Evolutionary conservation across 2,797 vertebrate species (phyloP).

Genomic region (Gadopsis bispinosus): DNA sequence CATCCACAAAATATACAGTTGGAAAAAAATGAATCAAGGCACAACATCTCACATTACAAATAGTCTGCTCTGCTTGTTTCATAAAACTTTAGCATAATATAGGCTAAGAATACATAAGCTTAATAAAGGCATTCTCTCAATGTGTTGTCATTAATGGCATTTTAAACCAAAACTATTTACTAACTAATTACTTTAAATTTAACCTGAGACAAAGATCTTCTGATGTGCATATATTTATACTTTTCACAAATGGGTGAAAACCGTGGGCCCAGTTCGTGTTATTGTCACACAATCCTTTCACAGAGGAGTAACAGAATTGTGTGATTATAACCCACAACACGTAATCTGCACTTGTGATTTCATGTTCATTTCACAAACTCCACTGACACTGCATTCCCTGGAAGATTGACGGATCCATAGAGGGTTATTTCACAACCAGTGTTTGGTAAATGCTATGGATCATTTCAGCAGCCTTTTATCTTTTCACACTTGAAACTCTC

Average conservation of each 20-base stretch:
- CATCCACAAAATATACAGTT: neutral
- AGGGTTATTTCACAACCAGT: slow-evolving; percentile 41
- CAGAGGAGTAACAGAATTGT: neutral
- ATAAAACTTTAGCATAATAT: neutral
- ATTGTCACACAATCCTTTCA: slow-evolving; percentile 25
- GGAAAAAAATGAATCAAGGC: neutral
- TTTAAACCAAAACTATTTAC: neutral
- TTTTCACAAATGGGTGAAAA: neutral
- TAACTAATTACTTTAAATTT: neutral
- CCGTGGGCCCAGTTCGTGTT: neutral
- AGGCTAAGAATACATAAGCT: neutral
- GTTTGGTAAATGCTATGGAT: slow-evolving; percentile 49
- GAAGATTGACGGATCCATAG: slow-evolving; percentile 21
- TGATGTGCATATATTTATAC: neutral
- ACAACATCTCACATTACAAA: neutral
- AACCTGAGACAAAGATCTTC: neutral
- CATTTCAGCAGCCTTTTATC: slow-evolving; percentile 67
- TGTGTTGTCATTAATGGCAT: neutral
- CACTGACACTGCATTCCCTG: slow-evolving; percentile 25
- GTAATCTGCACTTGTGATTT: slow-evolving; percentile 30
- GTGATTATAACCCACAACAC: slow-evolving; percentile 24
- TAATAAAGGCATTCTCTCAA: too few relatives aligned
- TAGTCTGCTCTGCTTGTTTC: neutral
- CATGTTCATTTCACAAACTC: slow-evolving; percentile 32
- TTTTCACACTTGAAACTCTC: slow-evolving; percentile 56